A percentile compares a stretch with the other conserved stretches of the same genome.
phyloP scores from a whole-genome alignment of 2,888 invertebrate species.

The Steinernema carpocapsae region DNA sequence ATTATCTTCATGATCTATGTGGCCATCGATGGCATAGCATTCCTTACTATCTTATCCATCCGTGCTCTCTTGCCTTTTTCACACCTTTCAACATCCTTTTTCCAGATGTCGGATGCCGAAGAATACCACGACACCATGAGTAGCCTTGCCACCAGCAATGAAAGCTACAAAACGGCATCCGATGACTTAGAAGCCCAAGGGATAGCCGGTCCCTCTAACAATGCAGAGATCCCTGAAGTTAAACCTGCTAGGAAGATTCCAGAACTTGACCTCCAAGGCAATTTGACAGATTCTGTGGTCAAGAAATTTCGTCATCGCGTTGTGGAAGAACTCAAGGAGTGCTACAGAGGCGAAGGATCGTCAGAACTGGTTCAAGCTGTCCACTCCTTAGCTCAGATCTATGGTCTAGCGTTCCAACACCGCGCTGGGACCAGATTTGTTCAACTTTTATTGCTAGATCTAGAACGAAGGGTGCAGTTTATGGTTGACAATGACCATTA shows the following conservation, averaged over 20 bases:
- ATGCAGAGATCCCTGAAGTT: too few relatives aligned
- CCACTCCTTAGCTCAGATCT: not conserved
- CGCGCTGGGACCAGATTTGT: not conserved
- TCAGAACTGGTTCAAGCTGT: slow-evolving; percentile 3
- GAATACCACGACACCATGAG: not conserved
- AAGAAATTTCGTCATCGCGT: not conserved
- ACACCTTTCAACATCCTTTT: too few relatives aligned
- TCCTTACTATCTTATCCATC: too few relatives aligned
- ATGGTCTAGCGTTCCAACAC: not conserved
- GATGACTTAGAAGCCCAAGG: too few relatives aligned
- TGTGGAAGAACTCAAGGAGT: not conserved
- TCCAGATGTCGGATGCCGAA: slow-evolving; percentile 4
- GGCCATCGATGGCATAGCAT: too few relatives aligned
- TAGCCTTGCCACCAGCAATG: not conserved
- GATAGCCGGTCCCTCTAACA: too few relatives aligned
- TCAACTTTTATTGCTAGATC: not conserved
- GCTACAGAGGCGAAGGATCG: not conserved
- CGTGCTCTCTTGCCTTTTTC: too few relatives aligned
- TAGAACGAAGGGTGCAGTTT: not conserved
- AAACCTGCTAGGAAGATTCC: not conserved
- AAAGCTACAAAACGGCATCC: not conserved
- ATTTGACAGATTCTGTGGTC: not conserved
- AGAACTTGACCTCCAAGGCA: not conserved
- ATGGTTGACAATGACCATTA: slow-evolving; percentile 3
- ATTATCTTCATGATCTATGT: too few relatives aligned